Conservation (phyloP, 2,113 vertebrate species). For the Gracilinanus agilis region DNA sequence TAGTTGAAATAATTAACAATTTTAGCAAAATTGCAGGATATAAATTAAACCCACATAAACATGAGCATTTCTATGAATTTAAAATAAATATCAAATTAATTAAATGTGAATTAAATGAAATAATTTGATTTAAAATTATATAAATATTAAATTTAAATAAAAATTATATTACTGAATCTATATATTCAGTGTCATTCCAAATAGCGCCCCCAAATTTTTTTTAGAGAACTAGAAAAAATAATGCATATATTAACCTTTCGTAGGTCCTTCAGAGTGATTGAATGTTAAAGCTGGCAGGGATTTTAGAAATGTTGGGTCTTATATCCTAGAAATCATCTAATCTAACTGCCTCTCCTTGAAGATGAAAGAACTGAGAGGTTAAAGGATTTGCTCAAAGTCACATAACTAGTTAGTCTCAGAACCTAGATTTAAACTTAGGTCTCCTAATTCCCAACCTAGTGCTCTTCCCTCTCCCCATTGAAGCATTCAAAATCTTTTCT, state of each 20-base stretch:
- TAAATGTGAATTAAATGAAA: no score
- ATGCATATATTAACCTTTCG: not conserved
- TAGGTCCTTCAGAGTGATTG: not conserved
- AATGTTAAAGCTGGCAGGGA: not conserved
- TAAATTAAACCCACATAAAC: no score
- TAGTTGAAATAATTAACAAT: no score
- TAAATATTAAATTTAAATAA: no score
- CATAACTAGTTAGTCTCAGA: not conserved
- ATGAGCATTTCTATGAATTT: no score
- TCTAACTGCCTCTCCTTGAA: not conserved
- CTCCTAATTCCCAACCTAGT: not conserved
- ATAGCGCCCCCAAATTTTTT: no score
- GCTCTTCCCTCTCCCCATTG: not conserved
- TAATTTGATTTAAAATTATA: no score
- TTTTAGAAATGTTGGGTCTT: not conserved
- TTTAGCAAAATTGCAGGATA: no score
- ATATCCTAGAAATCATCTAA: not conserved
- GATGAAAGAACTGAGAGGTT: not conserved
- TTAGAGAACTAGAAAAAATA: no score
- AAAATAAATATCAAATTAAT: no score
- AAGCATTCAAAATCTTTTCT: not conserved
- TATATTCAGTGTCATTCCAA: no score
- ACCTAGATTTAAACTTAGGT: not conserved
- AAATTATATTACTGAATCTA: no score
- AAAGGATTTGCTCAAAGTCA: not conserved